These are phyloP conservation scores for Myiozetetes cayanensis DNA, from an alignment of 2,113 vertebrate species.

Conservation along the genomic window DNA sequence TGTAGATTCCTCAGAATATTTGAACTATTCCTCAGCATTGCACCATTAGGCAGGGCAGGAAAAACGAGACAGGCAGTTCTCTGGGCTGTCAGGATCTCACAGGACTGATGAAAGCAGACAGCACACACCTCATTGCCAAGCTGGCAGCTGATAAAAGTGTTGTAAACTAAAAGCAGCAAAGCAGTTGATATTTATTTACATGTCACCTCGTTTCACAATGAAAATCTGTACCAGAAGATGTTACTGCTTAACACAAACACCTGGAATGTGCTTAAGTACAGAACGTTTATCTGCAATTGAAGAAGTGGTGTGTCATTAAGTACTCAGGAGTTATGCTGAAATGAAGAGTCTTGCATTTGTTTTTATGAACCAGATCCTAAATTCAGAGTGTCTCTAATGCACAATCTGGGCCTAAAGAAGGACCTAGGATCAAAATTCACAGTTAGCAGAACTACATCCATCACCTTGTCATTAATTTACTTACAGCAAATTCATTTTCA, in stretches of 20 bases:
- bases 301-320: background rate
- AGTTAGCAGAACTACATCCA: background rate
- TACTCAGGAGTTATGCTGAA: background rate
- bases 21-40: background rate
- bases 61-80: background rate
- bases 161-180: background rate
- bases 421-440: background rate
- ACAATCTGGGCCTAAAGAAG: background rate
- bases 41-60: background rate
- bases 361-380: background rate
- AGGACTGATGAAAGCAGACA: background rate
- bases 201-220: background rate
- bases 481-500: conserved; percentile 96
- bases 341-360: background rate
- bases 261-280: background rate
- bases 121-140: background rate
- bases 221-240: background rate
- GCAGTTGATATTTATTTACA: background rate
- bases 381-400: background rate
- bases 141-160: background rate
- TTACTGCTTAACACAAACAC: background rate
- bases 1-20: background rate
- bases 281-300: background rate
- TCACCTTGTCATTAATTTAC: conserved; percentile 44
- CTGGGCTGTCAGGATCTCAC: background rate